Conservation (phyloP, 2,113 vertebrate genomes). For the Fukomys damarensis region DNA sequence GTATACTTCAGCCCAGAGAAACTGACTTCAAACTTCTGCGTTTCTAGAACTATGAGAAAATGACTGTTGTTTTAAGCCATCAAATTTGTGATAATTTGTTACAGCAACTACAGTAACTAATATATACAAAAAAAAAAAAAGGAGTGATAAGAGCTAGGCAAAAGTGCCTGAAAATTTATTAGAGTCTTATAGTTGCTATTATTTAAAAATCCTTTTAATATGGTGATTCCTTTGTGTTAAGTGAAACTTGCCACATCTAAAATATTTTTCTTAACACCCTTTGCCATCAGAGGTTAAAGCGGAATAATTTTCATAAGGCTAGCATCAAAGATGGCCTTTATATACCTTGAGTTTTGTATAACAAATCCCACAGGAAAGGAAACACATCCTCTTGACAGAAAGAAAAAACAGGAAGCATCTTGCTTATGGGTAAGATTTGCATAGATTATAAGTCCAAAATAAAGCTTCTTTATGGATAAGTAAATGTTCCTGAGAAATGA, state of each 20-base stretch:
- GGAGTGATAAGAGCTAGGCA: background rate
- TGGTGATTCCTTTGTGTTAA: slow-evolving; percentile 35
- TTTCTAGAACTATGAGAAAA: background rate
- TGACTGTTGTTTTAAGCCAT: background rate
- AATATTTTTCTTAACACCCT: slow-evolving; percentile 25
- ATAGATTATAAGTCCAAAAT: background rate
- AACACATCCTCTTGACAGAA: slow-evolving; percentile 31
- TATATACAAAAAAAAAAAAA: background rate
- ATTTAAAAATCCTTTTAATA: slow-evolving; percentile 5
- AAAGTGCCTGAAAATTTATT: background rate
- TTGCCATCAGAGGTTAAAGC: slow-evolving; percentile 38
- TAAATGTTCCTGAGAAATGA: slow-evolving; percentile 45
- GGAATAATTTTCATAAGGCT: slow-evolving; percentile 27
- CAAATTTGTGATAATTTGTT: background rate
- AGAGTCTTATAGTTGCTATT: slow-evolving; percentile 1
- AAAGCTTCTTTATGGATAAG: slow-evolving; percentile 18
- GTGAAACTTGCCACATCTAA: slow-evolving; percentile 33
- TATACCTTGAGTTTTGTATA: slow-evolving; percentile 53
- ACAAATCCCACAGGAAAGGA: slow-evolving; percentile 69
- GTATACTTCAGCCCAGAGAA: background rate
- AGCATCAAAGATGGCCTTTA: slow-evolving; percentile 55
- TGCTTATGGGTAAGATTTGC: slow-evolving; percentile 56
- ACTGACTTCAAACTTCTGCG: background rate
- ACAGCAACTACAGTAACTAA: background rate
- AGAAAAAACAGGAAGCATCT: slow-evolving; percentile 44